These are phyloP conservation scores for Eudorcas thomsonii DNA, from an alignment of 2,113 vertebrate genomes.

Conservation along the genomic window DNA sequence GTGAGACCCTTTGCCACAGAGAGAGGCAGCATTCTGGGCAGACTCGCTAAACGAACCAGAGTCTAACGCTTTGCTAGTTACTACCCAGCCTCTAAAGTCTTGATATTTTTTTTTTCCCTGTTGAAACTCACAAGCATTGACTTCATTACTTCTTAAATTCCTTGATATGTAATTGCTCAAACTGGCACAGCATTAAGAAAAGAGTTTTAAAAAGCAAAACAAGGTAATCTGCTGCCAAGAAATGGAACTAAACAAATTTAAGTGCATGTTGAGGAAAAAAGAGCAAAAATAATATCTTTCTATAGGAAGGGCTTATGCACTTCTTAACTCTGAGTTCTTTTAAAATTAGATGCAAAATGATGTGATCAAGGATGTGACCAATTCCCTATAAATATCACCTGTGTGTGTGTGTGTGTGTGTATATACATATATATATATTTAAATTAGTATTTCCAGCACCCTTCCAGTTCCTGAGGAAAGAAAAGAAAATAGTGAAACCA, in stretches of 20 bases:
- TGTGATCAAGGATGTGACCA: neutral
- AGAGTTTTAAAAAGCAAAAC: constrained; percentile 9
- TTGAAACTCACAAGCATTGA: neutral
- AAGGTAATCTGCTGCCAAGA: neutral
- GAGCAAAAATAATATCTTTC: neutral
- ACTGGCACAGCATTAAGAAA: neutral
- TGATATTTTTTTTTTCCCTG: neutral
- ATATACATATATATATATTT: too few relatives aligned
- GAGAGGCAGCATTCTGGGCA: neutral
- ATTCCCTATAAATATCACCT: neutral
- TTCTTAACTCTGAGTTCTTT: constrained; percentile 7
- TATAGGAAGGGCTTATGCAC: neutral
- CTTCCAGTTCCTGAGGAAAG: neutral
- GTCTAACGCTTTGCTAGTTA: neutral
- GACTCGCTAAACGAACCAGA: neutral
- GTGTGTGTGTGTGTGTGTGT: fast-evolving
- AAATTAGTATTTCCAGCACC: neutral
- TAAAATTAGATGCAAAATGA: neutral
- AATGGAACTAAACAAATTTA: neutral
- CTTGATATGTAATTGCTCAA: constrained; percentile 1
- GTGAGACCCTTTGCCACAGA: neutral
- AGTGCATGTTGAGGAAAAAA: neutral
- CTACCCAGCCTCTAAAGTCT: neutral
- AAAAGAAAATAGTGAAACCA: neutral
- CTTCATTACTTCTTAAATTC: constrained; percentile 7